Base-by-base conservation (phyloP, 2,113 vertebrate species). In the Mastomys natalensis region DNA sequence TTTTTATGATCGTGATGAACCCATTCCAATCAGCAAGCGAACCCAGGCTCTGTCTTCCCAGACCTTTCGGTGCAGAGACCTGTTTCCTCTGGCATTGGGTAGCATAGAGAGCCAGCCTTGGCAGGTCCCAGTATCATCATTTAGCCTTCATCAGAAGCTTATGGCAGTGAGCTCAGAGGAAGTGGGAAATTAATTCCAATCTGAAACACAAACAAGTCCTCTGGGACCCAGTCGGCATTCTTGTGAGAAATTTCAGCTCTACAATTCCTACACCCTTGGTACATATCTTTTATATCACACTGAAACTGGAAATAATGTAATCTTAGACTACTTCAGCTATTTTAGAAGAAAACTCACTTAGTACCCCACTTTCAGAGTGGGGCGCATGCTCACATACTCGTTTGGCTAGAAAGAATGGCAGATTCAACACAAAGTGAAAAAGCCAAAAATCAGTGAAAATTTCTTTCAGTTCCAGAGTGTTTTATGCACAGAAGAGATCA, bases 201-300 rank as follows among this genome's bases (percentile, higher is more conserved):
- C 90, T 98, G 94, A 98, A 96, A 95, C 2, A 97, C 90, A 98
- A 98, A 98, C 95, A 97, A 93, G 98, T 98, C 95, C 80, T 98
- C 96, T 96, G 89, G 97, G 95, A 91, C 87, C 93, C 3, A 8
- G 95, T 43, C 93, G 81, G 92, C 97, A 78, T 93, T 97, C 97
- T 96, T 95, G 97, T 76, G 90, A 81, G 81, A 97, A 97, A 64
- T 95, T 97, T 98, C 93, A 98, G 96, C 96, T 98, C 88, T 88
- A 84, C 95, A 58, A 97, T 98, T 94, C 73, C 53, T 37, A 34
- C 87, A 93, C 89, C 94, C 91, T 91, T 86, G 90, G 62, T 95
- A 89, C 96, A 29, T 91, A 95, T 96, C 84, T 97, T 98, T 98
- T 95, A 95, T 81, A 87, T 94, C 94, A 58, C 29, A 93, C 4